A percentile compares a stretch with the other conserved stretches of the same genome.
phyloP scores from a whole-genome alignment of 1,140 invertebrate species.

The Hycleus phaleratus region DNA sequence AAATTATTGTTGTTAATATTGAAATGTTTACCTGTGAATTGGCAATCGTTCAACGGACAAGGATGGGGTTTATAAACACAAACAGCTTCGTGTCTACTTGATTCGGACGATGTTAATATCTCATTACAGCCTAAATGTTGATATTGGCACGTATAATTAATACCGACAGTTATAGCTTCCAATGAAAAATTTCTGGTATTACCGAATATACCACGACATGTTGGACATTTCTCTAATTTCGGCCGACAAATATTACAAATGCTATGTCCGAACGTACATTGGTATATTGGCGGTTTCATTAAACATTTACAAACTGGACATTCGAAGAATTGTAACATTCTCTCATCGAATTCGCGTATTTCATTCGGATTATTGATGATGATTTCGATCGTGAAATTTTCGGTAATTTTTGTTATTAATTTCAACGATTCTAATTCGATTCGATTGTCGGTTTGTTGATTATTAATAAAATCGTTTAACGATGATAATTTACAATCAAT shows the following conservation, averaged over 20 bases:
- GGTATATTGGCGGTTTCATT: conserved; percentile 64
- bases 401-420: conserved; percentile 18
- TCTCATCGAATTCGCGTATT: conserved; percentile 17
- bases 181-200: conserved; percentile 68
- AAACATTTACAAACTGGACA: conserved; percentile 70
- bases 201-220: conserved; percentile 64
- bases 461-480: conserved; percentile 7
- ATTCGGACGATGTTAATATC: conserved; percentile 18
- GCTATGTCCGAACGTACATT: conserved; percentile 73
- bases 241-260: conserved; percentile 64
- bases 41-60: conserved; percentile 28
- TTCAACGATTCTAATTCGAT: conserved; percentile 24
- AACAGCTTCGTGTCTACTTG: conserved; percentile 25
- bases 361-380: conserved; percentile 18
- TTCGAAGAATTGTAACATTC: conserved; percentile 42
- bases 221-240: conserved; percentile 60
- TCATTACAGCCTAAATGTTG: conserved; percentile 27
- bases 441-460: conserved; percentile 7
- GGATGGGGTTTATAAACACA: conserved; percentile 28
- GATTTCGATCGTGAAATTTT: conserved; percentile 23
- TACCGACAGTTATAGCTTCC: conserved; percentile 49
- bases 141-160: conserved; percentile 27
- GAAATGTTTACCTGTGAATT: conserved; percentile 8
- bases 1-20: not conserved
- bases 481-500: conserved; percentile 21